Evolutionary conservation across 2,797 vertebrate genomes (phyloP).

Genomic region (Holocentrus rufus): DNA sequence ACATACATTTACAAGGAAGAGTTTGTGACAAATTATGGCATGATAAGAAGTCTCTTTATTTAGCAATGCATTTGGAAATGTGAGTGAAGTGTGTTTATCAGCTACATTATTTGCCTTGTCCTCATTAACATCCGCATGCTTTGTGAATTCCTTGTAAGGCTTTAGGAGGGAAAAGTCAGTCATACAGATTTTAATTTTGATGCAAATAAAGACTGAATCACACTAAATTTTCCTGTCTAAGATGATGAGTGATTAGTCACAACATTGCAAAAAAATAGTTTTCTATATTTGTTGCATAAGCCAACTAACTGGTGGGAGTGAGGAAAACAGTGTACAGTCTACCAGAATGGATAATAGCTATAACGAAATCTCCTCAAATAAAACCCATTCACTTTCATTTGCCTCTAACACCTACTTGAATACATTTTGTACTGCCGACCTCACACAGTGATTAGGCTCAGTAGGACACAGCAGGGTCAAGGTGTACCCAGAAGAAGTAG

Average conservation of each 20-base stretch:
- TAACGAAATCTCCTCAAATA: no score
- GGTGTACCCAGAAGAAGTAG: constrained; percentile 25
- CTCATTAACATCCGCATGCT: constrained; percentile 31
- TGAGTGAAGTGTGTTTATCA: constrained; percentile 59
- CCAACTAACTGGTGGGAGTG: neutral
- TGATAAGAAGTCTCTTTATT: constrained; percentile 66
- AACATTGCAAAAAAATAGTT: neutral
- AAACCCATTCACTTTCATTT: neutral
- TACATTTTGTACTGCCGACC: neutral
- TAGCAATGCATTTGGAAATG: constrained; percentile 56
- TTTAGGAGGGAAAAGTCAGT: constrained; percentile 4
- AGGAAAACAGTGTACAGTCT: neutral
- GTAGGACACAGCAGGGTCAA: constrained; percentile 20
- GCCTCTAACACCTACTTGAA: neutral
- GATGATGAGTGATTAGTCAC: neutral
- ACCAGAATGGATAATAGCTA: no score
- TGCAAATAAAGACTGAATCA: neutral
- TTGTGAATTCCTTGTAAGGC: constrained; percentile 26
- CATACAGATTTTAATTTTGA: neutral
- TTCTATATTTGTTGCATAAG: neutral
- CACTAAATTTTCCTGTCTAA: neutral
- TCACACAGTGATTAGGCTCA: constrained; percentile 1
- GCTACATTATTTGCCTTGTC: constrained; percentile 56
- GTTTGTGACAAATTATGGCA: constrained; percentile 53
- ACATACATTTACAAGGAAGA: constrained; percentile 66